phyloP scores from a whole-genome alignment of 2,113 vertebrate genomes.

The Mungos mungo region DNA sequence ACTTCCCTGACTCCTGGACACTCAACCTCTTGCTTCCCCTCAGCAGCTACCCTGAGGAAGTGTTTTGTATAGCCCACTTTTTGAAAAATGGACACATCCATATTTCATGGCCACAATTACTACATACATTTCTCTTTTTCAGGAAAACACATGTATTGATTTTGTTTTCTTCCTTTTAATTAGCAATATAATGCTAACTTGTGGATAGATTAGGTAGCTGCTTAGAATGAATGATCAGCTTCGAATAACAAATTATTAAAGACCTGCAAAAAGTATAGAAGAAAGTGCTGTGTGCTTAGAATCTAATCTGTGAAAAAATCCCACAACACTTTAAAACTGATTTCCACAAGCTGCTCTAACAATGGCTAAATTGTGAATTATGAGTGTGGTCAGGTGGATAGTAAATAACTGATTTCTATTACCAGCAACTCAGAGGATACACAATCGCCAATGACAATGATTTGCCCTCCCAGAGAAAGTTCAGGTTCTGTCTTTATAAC shows the following conservation, averaged over 20 bases:
- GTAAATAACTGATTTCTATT: background rate
- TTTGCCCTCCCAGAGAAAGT: background rate
- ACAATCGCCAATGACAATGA: background rate
- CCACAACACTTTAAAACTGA: background rate
- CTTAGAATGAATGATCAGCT: background rate
- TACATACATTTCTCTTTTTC: background rate
- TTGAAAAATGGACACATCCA: background rate
- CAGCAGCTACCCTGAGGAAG: background rate
- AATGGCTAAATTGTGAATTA: background rate
- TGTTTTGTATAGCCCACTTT: background rate
- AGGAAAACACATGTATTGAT: background rate
- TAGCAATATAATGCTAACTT: background rate
- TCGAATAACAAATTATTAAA: slow-evolving; percentile 6
- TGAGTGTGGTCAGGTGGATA: background rate
- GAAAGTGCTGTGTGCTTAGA: background rate
- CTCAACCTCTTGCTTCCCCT: background rate
- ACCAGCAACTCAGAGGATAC: background rate
- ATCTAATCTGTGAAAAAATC: background rate
- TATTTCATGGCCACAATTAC: background rate
- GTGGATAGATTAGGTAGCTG: background rate
- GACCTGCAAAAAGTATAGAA: background rate
- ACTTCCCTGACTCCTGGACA: background rate
- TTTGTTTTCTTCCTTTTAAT: background rate
- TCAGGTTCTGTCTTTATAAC: background rate
- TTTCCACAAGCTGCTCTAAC: background rate